phyloP scores from a whole-genome alignment of 37 sponge, comb jelly and placozoan genomes.

The Amphimedon queenslandica region DNA sequence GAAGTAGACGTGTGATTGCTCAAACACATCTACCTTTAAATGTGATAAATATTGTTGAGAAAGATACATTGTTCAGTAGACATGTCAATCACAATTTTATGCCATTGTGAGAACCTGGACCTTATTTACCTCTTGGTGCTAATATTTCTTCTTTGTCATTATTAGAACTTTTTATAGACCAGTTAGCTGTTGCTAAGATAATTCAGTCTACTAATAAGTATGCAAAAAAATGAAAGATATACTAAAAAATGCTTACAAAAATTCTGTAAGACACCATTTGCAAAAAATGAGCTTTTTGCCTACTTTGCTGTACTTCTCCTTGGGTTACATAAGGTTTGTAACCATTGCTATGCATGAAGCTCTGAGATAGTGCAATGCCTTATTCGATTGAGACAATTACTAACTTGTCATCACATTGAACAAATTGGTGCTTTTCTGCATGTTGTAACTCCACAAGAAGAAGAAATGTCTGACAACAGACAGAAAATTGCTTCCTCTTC shows the following conservation, averaged over 20 bases:
- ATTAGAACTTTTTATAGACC: constrained; percentile 15
- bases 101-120: constrained; percentile 4
- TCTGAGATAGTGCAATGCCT: not conserved
- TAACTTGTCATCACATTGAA: constrained; percentile 12
- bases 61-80: not conserved
- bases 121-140: constrained; percentile 8
- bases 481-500: constrained; percentile 21
- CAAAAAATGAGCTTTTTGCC: constrained; percentile 3
- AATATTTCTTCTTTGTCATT: not conserved
- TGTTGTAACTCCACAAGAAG: constrained; percentile 18
- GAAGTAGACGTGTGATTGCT: not conserved
- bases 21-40: not conserved
- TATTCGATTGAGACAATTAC: constrained; percentile 1
- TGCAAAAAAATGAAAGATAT: too few relatives aligned
- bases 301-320: constrained; percentile 10
- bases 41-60: not conserved
- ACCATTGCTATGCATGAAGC: constrained; percentile 10
- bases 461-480: not conserved
- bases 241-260: too few relatives aligned
- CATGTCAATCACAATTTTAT: not conserved
- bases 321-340: not conserved
- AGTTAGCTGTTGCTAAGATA: not conserved
- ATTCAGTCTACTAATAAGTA: not conserved
- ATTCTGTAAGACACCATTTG: not conserved
- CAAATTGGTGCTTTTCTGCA: constrained; percentile 21